Conservation (phyloP, 2,113 vertebrate species). For the Centropus bengalensis region DNA sequence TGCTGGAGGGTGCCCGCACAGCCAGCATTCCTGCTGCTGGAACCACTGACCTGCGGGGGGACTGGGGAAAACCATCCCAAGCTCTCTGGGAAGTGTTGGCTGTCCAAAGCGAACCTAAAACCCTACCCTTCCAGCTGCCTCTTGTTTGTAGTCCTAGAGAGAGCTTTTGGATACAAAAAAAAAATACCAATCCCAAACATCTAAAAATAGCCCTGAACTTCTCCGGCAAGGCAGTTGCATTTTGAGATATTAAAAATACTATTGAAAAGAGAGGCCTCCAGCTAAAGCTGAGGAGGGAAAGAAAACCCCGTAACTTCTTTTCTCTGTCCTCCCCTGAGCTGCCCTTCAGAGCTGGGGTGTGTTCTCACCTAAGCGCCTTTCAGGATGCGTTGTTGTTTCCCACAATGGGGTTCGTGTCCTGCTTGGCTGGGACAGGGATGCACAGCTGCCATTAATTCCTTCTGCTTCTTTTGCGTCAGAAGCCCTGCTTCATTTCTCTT, state of each 20-base stretch:
- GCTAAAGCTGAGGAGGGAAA: background rate
- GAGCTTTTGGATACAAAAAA: background rate
- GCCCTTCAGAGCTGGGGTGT: background rate
- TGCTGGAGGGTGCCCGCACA: fast-evolving
- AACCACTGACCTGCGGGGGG: background rate
- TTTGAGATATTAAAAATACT: background rate
- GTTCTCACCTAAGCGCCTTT: background rate
- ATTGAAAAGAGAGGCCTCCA: background rate
- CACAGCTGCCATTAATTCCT: background rate
- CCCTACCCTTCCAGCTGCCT: background rate
- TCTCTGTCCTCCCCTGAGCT: background rate
- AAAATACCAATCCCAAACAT: background rate
- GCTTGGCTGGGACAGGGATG: background rate
- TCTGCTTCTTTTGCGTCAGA: background rate
- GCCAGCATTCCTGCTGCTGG: background rate
- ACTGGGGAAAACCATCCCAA: background rate
- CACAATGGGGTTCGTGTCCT: background rate
- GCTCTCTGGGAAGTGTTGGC: background rate
- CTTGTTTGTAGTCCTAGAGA: background rate
- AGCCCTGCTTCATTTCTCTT: constrained; percentile 1
- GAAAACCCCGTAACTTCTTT: background rate
- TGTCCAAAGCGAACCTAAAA: background rate
- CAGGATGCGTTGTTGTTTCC: background rate
- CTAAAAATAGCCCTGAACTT: constrained; percentile 15
- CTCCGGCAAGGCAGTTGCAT: background rate